Conservation (phyloP, 2,797 vertebrate species). For the Hyperoplus immaculatus region DNA sequence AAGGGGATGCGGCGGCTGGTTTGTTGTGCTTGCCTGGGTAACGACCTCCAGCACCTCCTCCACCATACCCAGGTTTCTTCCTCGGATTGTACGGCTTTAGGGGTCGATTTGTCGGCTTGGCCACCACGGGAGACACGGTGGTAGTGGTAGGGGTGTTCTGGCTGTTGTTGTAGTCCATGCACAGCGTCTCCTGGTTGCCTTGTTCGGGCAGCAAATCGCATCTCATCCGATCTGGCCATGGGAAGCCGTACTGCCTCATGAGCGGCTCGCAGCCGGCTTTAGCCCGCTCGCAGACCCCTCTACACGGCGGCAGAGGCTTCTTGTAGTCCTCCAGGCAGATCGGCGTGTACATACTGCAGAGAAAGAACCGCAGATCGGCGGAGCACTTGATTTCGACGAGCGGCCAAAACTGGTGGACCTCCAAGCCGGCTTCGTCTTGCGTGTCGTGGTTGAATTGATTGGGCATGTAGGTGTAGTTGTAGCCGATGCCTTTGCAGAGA, state of each 20-base stretch:
- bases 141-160: conserved; percentile 86
- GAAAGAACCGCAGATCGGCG: conserved; percentile 92
- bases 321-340: conserved; percentile 97
- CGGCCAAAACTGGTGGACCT: conserved; percentile 97
- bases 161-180: conserved; percentile 96
- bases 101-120: conserved; percentile 84
- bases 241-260: conserved; percentile 97
- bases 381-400: conserved; percentile 97
- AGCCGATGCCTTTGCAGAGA: conserved; percentile 94
- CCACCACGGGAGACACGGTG: conserved; percentile 80
- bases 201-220: conserved; percentile 93
- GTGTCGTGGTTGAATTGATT: conserved; percentile 98
- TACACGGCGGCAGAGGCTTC: conserved; percentile 94
- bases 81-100: conserved; percentile 78
- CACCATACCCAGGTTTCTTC: conserved; percentile 68
- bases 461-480: conserved; percentile 96
- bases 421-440: conserved; percentile 95
- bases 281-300: conserved; percentile 94
- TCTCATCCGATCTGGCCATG: conserved; percentile 96
- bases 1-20: conserved; percentile 35
- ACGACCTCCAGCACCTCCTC: conserved; percentile 23
- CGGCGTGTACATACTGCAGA: conserved; percentile 96
- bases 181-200: conserved; percentile 90
- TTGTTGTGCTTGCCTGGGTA: conserved; percentile 73
- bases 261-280: conserved; percentile 94